A percentile compares a stretch with the other conserved stretches of the same genome.
Conservation (phyloP, 2,113 vertebrate species). For the Vanacampus margaritifer region DNA sequence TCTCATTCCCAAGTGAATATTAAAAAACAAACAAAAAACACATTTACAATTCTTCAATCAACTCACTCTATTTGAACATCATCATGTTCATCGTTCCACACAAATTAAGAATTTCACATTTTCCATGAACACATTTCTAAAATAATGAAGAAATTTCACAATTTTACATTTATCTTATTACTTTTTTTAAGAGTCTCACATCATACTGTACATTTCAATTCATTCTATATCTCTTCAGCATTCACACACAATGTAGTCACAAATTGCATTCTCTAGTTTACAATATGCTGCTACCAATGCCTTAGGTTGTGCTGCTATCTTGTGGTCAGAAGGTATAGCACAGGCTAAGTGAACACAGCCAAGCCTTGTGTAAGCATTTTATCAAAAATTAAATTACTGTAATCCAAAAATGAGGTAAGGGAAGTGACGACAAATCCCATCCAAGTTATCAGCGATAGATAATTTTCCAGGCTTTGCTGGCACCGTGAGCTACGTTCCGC, state of each 20-base stretch:
- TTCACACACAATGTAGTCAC: too few relatives aligned
- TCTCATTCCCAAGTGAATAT: too few relatives aligned
- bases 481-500: neutral
- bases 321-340: slow-evolving; percentile 21
- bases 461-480: neutral
- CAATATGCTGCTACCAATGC: neutral
- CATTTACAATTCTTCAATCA: too few relatives aligned
- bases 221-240: too few relatives aligned
- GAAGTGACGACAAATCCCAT: neutral
- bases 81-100: neutral
- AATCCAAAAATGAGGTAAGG: neutral
- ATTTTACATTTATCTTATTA: neutral
- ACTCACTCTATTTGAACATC: too few relatives aligned
- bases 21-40: too few relatives aligned
- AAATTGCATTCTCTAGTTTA: neutral
- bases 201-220: too few relatives aligned
- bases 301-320: slow-evolving; percentile 50
- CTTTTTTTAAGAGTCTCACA: too few relatives aligned
- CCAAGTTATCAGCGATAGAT: neutral
- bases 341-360: neutral
- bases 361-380: neutral
- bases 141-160: neutral
- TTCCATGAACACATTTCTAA: neutral
- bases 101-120: neutral
- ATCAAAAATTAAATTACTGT: neutral